Evolutionary conservation across 2,113 vertebrate species (phyloP), one percentile per base, ranked within the genome.

Genomic region (Pseudolaguvia tuberculata): DNA sequence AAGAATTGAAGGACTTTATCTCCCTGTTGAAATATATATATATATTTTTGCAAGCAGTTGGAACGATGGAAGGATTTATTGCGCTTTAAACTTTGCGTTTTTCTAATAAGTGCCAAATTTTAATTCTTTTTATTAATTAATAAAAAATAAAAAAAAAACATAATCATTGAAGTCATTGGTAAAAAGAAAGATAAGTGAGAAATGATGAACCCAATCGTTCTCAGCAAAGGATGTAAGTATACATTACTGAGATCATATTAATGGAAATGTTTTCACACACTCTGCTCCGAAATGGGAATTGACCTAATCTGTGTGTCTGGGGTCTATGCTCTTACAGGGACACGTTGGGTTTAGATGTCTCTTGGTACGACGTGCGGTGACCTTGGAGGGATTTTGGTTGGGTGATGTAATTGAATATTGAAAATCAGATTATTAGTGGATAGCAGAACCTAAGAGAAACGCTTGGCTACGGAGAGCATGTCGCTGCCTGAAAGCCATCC

Each of bases 401-500:
- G 67, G 61, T 85, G 79, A 83, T 73, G 70, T 86, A 78, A 81
- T 81, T 78, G 81, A 80, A 78, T 83, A 79, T 82, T 82, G 47
- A 45, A 84, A 75, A 82, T 72, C 71, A 61, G 50, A 81, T 82
- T 77, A 80, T 78, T 80, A 75, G 77, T 84, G 62, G 83, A 80
- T 78, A 73, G 66, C 56, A 70, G 73, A 79, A 52, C 65, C 55
- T 55, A 50, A 12, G 29, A 52, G 70, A 79, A 70, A 80, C 42
- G 42, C 75, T 88, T 87, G 81, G 85, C 82, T 14, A 31, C 51
- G 65, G 50, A 3, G 50, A 78, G 53, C 52, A 20, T 78, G 76
- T 72, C 80, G 61, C 63, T 78, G 78, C 85, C 80, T 84, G 79
- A 85, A 82, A 86, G 84, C 84, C 63, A 82, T 82, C 81, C 80